Percentiles rank a stretch among this genome's conserved stretches.
These are phyloP conservation scores for Tokudaia muenninki DNA, from an alignment of 2,797 vertebrate species.

Conservation along the genomic window DNA sequence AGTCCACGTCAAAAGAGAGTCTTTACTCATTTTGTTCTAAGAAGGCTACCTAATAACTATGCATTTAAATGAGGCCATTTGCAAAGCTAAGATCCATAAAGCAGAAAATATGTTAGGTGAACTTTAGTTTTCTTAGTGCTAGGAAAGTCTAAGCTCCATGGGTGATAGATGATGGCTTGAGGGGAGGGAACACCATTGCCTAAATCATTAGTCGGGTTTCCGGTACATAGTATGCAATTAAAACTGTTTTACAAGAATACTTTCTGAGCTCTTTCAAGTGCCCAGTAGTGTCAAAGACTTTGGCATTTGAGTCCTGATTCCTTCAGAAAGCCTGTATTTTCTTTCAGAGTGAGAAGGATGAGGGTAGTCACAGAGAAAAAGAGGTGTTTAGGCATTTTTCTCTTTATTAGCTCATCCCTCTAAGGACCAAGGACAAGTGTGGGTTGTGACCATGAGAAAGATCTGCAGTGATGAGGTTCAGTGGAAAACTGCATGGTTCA, in stretches of 20 bases:
- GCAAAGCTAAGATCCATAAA: background rate
- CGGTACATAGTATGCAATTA: background rate
- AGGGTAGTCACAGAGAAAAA: background rate
- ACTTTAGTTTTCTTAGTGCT: background rate
- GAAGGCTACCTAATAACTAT: background rate
- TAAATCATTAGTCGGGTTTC: background rate
- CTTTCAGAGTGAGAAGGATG: background rate
- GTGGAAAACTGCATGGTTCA: background rate
- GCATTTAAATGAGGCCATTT: constrained; percentile 32
- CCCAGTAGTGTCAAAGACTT: background rate
- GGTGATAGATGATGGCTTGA: background rate
- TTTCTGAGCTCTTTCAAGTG: background rate
- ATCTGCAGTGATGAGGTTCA: background rate
- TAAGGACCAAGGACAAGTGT: background rate
- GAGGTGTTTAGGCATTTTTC: background rate
- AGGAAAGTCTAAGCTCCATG: background rate
- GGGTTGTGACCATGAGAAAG: background rate
- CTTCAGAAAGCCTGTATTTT: constrained; percentile 18
- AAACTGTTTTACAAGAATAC: background rate
- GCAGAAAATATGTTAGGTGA: background rate
- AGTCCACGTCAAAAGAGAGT: background rate
- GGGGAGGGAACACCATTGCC: background rate
- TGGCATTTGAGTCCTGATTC: background rate
- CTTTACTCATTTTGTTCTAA: background rate
- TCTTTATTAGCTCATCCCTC: background rate